A percentile compares a stretch with the other conserved stretches of the same genome.
Conservation (phyloP, 92 coral and sea anemone species). For the Phenganax marumi region DNA sequence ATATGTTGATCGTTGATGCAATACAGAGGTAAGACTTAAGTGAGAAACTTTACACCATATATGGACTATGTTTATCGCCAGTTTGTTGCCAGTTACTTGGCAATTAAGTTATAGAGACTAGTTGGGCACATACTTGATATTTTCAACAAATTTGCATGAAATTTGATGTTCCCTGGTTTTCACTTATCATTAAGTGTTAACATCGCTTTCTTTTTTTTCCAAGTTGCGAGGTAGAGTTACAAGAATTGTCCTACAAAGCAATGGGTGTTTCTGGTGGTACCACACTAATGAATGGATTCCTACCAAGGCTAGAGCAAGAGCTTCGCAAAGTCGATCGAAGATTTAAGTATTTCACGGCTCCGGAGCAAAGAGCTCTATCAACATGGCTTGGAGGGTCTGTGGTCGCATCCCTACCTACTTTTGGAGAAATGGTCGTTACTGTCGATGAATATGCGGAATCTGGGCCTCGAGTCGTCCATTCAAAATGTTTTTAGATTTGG, state of each 20-base stretch:
- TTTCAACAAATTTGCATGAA: not conserved
- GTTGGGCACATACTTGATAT: too few species aligned
- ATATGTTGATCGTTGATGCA: constrained; percentile 70
- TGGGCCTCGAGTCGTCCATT: constrained; percentile 77
- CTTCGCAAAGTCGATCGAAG: constrained; percentile 67
- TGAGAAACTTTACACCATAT: too few species aligned
- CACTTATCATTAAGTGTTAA: not conserved
- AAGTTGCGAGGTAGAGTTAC: constrained; percentile 82
- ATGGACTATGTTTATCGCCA: not conserved
- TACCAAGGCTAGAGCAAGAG: constrained; percentile 73
- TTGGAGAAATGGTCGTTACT: constrained; percentile 74
- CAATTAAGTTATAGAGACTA: too few species aligned
- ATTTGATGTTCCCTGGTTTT: not conserved
- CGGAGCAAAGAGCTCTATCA: constrained; percentile 77
- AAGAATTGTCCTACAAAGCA: constrained; percentile 60
- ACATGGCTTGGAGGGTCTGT: constrained; percentile 97
- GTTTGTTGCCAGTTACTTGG: too few species aligned
- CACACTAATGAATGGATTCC: constrained; percentile 71
- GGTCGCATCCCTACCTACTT: constrained; percentile 71
- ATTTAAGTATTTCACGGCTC: constrained; percentile 68
- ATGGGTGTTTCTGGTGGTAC: constrained; percentile 90
- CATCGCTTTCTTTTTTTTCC: not conserved
- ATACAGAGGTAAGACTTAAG: constrained; percentile 63
- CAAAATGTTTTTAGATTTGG: constrained; percentile 67
- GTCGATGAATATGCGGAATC: constrained; percentile 89